Base-by-base conservation (phyloP, 2,888 invertebrate species). In the Emmelina monodactyla region DNA sequence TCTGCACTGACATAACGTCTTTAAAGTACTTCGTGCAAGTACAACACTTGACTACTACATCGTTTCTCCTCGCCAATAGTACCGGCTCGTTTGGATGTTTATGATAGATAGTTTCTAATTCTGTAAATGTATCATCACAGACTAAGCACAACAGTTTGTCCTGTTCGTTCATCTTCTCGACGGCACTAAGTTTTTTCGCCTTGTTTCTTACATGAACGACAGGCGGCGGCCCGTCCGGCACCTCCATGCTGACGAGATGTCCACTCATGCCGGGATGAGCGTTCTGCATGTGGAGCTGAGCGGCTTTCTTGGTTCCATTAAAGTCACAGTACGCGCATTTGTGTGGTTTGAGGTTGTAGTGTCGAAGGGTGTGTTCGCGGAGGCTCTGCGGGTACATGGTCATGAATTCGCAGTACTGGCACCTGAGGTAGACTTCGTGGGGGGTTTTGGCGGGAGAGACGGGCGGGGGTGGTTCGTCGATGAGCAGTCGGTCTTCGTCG, bases 301-400 rank as follows among this genome's bases (percentile, higher is more conserved):
- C 46, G 1, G 40, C 28, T 12, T 49, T 46, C 11, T 60, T 59
- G 3, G 58, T 44, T 1, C 64, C 61, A 1, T 47, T 51, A 33
- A 52, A 56, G 1, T 50, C 39, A 43, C 85, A 85, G 37, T 69
- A 55, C 0, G 39, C 42, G 44, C 85, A 85, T 1, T 46, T 46
- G 39, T 51, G 75, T 0, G 81, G 73, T 39, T 73, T 75, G 6
- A 78, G 44, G 3, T 62, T 57, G 62, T 71, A 82, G 49, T 85
- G 84, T 2, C 62, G 53, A 19, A 70, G 50, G 4, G 71, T 50
- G 46, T 85, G 85, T 29, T 61, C 55, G 11, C 55, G 58, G n/a
- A 78, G 33, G 10, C 52, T 48, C 11, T 47, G 46, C 3, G 37
- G 28, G 31, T 53, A 43, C 34, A 43, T 49, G 0, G 46, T 40